phyloP scores from a whole-genome alignment of 2,888 invertebrate species.

The Halictus quadricinctus region DNA sequence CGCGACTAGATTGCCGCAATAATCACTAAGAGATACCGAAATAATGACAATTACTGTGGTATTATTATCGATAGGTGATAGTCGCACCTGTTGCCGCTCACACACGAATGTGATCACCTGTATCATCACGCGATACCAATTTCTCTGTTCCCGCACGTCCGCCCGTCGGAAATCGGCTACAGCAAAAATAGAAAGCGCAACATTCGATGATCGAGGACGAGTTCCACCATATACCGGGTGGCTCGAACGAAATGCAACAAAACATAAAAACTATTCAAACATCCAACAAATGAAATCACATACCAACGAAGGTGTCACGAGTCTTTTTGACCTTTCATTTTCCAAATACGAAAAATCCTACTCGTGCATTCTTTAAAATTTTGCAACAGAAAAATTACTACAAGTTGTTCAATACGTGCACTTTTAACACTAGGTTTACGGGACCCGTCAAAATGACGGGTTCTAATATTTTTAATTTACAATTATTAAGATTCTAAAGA shows the following conservation, averaged over 20 bases:
- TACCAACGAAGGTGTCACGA: too few relatives aligned
- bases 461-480: too few relatives aligned
- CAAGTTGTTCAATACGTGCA: too few relatives aligned
- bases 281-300: background rate
- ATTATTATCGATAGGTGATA: conserved; percentile 39
- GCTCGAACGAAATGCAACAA: background rate
- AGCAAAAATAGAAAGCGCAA: conserved; percentile 16
- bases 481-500: too few relatives aligned
- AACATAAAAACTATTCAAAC: background rate
- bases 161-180: conserved; percentile 24
- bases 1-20: background rate
- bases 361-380: too few relatives aligned
- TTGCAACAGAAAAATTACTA: too few relatives aligned
- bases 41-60: conserved; percentile 35
- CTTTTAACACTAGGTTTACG: too few relatives aligned
- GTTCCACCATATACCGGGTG: background rate
- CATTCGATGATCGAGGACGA: conserved; percentile 8
- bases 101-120: conserved; percentile 3
- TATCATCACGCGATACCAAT: conserved; percentile 34
- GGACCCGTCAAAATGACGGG: too few relatives aligned
- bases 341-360: too few relatives aligned
- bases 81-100: conserved; percentile 48
- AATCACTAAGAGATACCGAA: conserved; percentile 18
- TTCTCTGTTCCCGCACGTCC: conserved; percentile 10
- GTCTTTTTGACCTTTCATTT: too few relatives aligned